Evolutionary conservation across 1,140 invertebrate genomes (phyloP), one percentile per base, ranked within the genome.

Genomic region (Caenorhabditis briggsae): DNA sequence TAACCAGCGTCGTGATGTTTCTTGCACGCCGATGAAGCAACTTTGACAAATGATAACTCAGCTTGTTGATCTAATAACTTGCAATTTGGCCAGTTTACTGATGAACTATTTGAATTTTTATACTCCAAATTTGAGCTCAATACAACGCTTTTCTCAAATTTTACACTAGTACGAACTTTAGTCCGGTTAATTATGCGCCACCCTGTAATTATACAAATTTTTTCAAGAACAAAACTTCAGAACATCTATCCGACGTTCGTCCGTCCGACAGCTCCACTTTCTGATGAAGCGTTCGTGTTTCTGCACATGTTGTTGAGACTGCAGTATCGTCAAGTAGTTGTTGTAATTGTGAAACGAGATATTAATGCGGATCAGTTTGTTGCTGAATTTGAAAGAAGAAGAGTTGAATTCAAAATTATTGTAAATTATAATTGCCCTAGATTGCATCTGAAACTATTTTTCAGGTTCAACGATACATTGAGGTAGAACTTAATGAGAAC

Each of bases 241-340:
- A 98, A 98, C 93, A 97, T 98, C 89, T 98, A 99, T 92, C 96
- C 97, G 48, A 98, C 97, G 23, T 99, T 98, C 93, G 93, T 99
- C 90, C 94, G 97, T 23, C 99, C 97, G 0, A 97, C 98, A 23
- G 97, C 97, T 5, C 97, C 97, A 0, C 98, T 97, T 93, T 98
- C 96, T 18, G 96, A 98, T 93, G 97, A 99, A 93, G 97, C 97
- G 0, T 96, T 97, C 92, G 97, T 98, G 7, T 98, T 97, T 97
- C 95, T 98, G 5, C 96, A 98, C 92, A 94, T 99, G 85, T 93
- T 99, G 64, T 96, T 96, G 91, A 95, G 96, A 93, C 96, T 98
- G 91, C 95, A 96, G 87, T 99, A 98, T 93, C 96, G 96, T 93
- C 97, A 97, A 93, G 96, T 87, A 1, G 82, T 84, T 5, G 82